A percentile compares a stretch with the other conserved stretches of the same genome.
phyloP scores from a whole-genome alignment of 2,888 invertebrate species.

The Andrena praecox region DNA sequence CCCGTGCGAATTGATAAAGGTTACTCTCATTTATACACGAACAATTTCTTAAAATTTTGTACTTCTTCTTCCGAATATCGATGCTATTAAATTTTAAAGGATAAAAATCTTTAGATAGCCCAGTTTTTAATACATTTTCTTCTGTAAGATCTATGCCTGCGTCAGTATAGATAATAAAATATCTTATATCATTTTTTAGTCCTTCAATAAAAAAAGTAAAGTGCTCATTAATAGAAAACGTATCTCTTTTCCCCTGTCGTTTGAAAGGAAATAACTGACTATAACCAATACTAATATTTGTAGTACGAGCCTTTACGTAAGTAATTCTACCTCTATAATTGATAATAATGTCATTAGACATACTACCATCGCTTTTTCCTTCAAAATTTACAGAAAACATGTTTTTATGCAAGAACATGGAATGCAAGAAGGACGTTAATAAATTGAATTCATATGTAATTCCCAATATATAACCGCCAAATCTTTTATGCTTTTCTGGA shows the following conservation, averaged over 20 bases:
- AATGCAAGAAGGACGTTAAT: conserved; percentile 69
- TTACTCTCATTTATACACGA: conserved; percentile 19
- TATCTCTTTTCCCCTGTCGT: not conserved
- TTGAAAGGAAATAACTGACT: not conserved
- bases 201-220: conserved; percentile 20
- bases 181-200: not conserved
- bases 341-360: no score
- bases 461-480: conserved; percentile 47
- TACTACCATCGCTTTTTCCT: no score
- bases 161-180: no score
- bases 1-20: conserved; percentile 24
- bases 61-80: conserved; percentile 11
- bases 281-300: not conserved
- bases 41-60: no score
- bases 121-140: conserved; percentile 13
- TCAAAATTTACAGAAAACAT: no score
- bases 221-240: conserved; percentile 20
- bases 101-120: not conserved
- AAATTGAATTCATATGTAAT: conserved; percentile 54
- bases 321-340: conserved; percentile 6
- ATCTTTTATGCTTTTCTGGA: conserved; percentile 42
- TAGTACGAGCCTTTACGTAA: conserved; percentile 18
- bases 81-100: not conserved
- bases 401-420: conserved; percentile 54
- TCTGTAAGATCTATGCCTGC: conserved; percentile 23